These are phyloP conservation scores for Amphiprion percula DNA, from an alignment of 2,113 vertebrate species.

Conservation along the genomic window DNA sequence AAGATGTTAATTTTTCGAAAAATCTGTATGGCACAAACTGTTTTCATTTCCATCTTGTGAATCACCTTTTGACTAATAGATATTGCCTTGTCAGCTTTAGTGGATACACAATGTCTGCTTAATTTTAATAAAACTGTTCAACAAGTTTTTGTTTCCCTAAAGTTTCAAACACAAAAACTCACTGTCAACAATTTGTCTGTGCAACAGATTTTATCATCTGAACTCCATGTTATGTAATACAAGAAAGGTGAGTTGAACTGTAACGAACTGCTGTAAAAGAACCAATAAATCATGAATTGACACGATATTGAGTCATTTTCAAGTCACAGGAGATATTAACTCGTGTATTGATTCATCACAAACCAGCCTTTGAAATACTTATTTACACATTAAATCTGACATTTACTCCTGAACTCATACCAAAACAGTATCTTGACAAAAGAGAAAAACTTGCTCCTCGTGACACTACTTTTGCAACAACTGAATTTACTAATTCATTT, in stretches of 20 bases:
- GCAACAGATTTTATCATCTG: background rate
- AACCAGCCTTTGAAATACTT: background rate
- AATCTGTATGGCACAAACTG: no score
- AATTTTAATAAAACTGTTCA: no score
- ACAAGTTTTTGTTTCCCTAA: no score
- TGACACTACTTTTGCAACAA: background rate
- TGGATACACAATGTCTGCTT: no score
- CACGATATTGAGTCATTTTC: background rate
- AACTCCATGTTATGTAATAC: background rate
- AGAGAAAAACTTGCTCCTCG: background rate
- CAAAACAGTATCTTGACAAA: background rate
- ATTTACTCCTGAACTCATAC: no score
- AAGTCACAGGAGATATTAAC: background rate
- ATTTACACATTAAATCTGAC: background rate
- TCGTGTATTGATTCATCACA: background rate
- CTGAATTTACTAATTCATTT: constrained; percentile 33
- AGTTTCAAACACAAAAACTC: background rate
- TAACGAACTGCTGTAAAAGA: background rate
- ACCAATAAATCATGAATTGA: background rate
- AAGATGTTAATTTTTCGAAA: no score
- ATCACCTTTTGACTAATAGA: no score
- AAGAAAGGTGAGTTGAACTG: background rate
- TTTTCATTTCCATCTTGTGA: no score
- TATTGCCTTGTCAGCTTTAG: no score
- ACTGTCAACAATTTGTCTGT: background rate